A percentile compares a stretch with the other conserved stretches of the same genome.
phyloP scores from a whole-genome alignment of 2,113 vertebrate genomes.

The Marmota monax region DNA sequence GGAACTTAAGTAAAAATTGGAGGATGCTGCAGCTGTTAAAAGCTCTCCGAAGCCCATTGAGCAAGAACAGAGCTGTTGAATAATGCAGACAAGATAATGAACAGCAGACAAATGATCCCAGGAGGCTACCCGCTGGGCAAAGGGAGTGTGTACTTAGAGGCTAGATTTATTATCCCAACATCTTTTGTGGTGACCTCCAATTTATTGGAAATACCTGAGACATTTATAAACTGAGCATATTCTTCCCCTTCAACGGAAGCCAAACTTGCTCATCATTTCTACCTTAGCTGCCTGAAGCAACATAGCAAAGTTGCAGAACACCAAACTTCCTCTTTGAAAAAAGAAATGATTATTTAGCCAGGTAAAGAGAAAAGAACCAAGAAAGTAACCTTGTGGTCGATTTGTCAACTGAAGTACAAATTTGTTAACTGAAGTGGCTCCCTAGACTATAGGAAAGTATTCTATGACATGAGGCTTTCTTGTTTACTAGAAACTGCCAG shows the following conservation, averaged over 20 bases:
- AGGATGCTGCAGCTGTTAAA: slow-evolving; percentile 89
- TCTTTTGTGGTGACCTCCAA: slow-evolving; percentile 90
- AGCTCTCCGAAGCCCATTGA: slow-evolving; percentile 90
- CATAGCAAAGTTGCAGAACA: not conserved
- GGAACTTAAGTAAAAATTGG: slow-evolving; percentile 86
- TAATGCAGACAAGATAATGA: slow-evolving; percentile 91
- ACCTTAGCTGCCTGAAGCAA: slow-evolving; percentile 22
- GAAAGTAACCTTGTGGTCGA: not conserved
- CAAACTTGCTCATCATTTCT: slow-evolving; percentile 43
- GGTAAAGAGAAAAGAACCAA: slow-evolving; percentile 17
- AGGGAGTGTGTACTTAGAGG: slow-evolving; percentile 87
- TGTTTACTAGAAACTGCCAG: slow-evolving; percentile 27
- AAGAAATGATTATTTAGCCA: slow-evolving; percentile 5
- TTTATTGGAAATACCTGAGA: slow-evolving; percentile 89
- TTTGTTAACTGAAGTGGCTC: not conserved
- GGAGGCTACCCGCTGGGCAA: slow-evolving; percentile 82
- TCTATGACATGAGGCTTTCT: not conserved
- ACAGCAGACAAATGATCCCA: slow-evolving; percentile 88
- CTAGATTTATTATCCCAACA: slow-evolving; percentile 91
- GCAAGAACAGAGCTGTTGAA: slow-evolving; percentile 90
- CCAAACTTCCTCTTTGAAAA: slow-evolving; percentile 22
- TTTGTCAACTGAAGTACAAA: no score
- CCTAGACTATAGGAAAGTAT: not conserved
- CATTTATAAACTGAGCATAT: slow-evolving; percentile 83
- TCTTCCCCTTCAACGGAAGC: slow-evolving; percentile 71